Evolutionary conservation across 1,140 invertebrate genomes (phyloP).

Genomic region (Sitobion miscanthi): DNA sequence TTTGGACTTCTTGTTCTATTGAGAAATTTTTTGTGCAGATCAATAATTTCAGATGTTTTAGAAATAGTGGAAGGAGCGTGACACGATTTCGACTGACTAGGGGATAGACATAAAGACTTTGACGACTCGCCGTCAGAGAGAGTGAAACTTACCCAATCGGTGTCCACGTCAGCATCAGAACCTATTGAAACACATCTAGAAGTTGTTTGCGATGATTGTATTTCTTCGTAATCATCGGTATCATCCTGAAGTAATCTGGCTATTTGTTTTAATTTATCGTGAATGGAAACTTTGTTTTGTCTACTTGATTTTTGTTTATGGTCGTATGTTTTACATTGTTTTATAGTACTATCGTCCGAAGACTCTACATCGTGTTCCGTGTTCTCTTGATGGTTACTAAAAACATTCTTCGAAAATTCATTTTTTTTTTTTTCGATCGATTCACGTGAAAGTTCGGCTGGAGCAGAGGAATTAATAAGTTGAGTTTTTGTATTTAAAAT

Average conservation of each 20-base stretch:
- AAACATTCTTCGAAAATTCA: neutral
- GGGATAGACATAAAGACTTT: conserved; percentile 70
- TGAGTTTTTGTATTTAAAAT: neutral
- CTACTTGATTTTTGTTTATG: neutral
- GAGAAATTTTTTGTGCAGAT: conserved; percentile 73
- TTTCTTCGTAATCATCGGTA: conserved; percentile 48
- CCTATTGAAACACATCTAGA: conserved; percentile 40
- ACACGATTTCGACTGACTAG: conserved; percentile 68
- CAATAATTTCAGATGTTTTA: conserved; percentile 69
- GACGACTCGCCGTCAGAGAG: conserved; percentile 49
- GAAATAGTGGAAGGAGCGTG: conserved; percentile 63
- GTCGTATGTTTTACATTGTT: neutral
- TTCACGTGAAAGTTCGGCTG: neutral
- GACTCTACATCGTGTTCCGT: neutral
- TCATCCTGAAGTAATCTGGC: conserved; percentile 43
- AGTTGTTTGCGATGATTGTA: conserved; percentile 4
- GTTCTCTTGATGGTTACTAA: neutral
- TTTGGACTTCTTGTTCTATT: conserved; percentile 70
- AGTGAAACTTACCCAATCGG: conserved; percentile 37
- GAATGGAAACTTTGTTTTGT: neutral
- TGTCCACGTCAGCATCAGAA: conserved; percentile 50
- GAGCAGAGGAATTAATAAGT: neutral
- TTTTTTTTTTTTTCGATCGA: neutral
- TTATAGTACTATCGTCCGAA: conserved; percentile 48
- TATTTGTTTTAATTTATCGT: conserved; percentile 31